Evolutionary conservation across 1,140 invertebrate genomes (phyloP).

Genomic region (Fopius arisanus): DNA sequence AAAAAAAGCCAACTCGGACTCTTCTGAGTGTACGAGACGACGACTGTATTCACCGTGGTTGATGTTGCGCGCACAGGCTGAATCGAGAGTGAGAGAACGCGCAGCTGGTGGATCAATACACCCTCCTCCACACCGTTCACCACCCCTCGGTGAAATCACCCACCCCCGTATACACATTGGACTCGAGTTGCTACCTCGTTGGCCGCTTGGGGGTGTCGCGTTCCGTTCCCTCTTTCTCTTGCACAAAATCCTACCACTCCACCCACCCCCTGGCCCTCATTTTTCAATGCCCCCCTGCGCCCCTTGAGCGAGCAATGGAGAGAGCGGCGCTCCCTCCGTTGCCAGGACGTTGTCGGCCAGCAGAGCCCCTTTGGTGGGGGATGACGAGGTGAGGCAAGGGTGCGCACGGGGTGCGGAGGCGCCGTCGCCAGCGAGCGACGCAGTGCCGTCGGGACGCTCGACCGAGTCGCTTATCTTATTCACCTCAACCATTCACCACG

Average conservation of each 20-base stretch:
- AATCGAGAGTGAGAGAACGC: conserved; percentile 52
- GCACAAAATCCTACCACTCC: conserved; percentile 20
- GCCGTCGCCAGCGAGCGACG: conserved; percentile 56
- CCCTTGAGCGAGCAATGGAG: neutral
- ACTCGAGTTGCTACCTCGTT: conserved; percentile 16
- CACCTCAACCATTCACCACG: neutral
- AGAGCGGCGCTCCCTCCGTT: conserved; percentile 36
- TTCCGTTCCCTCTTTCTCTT: conserved; percentile 19
- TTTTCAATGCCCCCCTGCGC: neutral
- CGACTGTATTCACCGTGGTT: neutral
- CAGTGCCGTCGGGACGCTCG: conserved; percentile 64
- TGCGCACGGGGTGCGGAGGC: conserved; percentile 53
- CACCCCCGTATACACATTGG: conserved; percentile 6
- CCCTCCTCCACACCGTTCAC: conserved; percentile 37
- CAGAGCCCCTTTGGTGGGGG: conserved; percentile 30
- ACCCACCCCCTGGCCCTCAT: neutral
- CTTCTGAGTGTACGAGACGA: neutral
- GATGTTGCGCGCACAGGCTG: conserved; percentile 21
- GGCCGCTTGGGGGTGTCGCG: conserved; percentile 33
- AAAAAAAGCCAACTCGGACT: neutral
- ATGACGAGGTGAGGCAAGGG: conserved; percentile 26
- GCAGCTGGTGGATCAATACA: conserved; percentile 64
- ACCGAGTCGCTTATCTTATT: conserved; percentile 46
- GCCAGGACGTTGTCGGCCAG: conserved; percentile 31
- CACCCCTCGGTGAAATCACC: neutral